Conservation (phyloP, 2,797 vertebrate species). For the Scolopax rusticola region DNA sequence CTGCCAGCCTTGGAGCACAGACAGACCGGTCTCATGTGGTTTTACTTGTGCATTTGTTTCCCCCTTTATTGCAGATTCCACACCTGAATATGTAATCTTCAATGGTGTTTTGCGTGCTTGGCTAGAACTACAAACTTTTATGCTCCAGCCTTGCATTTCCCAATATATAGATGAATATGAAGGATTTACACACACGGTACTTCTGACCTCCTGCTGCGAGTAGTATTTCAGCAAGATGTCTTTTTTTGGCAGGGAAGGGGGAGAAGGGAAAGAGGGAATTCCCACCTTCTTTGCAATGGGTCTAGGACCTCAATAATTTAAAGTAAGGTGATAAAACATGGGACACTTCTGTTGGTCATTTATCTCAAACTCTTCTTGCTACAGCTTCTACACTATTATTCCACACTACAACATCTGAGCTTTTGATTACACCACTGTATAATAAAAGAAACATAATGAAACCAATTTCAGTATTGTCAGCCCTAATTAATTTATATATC, state of each 20-base stretch:
- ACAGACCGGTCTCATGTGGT: slow-evolving; percentile 29
- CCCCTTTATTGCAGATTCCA: slow-evolving; percentile 60
- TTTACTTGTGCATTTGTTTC: slow-evolving; percentile 34
- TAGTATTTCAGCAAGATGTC: background rate
- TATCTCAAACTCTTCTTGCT: background rate
- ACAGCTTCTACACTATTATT: background rate
- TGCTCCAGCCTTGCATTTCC: background rate
- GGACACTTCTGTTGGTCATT: background rate
- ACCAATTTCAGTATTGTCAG: slow-evolving; percentile 12
- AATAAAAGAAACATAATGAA: slow-evolving; percentile 23
- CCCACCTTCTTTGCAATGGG: background rate
- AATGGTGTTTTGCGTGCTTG: background rate
- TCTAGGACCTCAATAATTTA: background rate
- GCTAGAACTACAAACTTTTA: background rate
- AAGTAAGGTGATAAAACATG: background rate
- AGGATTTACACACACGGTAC: background rate
- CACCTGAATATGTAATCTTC: slow-evolving; percentile 56
- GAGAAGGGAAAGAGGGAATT: background rate
- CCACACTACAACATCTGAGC: background rate
- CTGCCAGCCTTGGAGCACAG: slow-evolving; percentile 29
- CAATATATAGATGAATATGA: background rate
- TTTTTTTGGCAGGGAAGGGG: background rate
- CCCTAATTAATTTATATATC: slow-evolving; percentile 7
- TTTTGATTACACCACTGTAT: background rate
- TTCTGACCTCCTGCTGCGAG: background rate